Evolutionary conservation across 1,140 invertebrate genomes (phyloP), one percentile per base, ranked within the genome.

Genomic region (Drosophila fuyamai): DNA sequence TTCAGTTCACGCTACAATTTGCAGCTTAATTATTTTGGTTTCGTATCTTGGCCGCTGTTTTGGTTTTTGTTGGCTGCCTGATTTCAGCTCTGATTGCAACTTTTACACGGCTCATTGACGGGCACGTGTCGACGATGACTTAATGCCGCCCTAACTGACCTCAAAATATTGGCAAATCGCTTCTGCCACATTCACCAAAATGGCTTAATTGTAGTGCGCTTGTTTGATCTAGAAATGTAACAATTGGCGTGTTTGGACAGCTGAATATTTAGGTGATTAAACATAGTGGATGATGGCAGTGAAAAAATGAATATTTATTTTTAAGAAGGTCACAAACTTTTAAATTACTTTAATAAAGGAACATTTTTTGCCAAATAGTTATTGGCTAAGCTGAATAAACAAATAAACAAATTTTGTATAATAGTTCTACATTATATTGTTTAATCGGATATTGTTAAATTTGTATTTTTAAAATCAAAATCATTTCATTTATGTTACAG

Each of bases 1-100:
- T 58, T 73, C 29, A 70, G 70, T 82, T 79, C 70, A 76, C 71
- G 76, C 70, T 82, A 86, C 75, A 79, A 76, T 68, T 79, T 86
- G 83, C 76, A 88, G 62, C 62, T 76, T 71, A 86, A 86, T 86
- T 79, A 76, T 68, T 72, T 73, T 32, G 46, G 43, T 43, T 66
- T 55, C 16, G 38, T 60, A 63, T 60, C 55, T 60, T 60, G 54
- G 53, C 29, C 58, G 14, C 29, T 9, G 50, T 10, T 51, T 43
- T 41, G 29, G 60, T 36, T 44, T 51, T 46, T 71, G 36, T 71
- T 54, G 71, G 62, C 40, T 41, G 47, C 14, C 43, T 75, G 16
- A 53, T 75, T 70, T 71, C 51, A 60, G 53, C 55, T 81, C 47
- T 61, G 76, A 86, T 85, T 70, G 62, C 66, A 62, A 57, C 35